Conservation (phyloP, 2,888 invertebrate genomes). For the Xestia c-nigrum region DNA sequence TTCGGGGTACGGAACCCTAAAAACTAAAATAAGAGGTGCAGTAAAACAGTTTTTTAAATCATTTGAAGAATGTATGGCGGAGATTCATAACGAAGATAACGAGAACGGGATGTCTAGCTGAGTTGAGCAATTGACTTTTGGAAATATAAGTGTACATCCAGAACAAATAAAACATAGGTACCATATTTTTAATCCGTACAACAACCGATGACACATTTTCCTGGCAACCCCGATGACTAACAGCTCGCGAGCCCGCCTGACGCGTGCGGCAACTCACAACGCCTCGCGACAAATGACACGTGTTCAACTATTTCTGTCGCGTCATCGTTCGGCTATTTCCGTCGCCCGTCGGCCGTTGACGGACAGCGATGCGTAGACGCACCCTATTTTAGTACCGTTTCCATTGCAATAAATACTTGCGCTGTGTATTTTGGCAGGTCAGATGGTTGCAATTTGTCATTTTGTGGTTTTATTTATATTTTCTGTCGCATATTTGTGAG, state of each 20-base stretch:
- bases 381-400: conserved; percentile 59
- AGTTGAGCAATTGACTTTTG: background rate
- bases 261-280: conserved; percentile 54
- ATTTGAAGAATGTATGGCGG: background rate
- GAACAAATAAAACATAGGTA: background rate
- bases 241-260: conserved; percentile 1
- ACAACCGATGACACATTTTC: background rate
- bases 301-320: conserved; percentile 61
- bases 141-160: background rate
- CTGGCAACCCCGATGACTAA: conserved; percentile 60
- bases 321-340: conserved; percentile 66
- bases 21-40: background rate
- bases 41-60: background rate
- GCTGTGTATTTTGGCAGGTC: conserved; percentile 56
- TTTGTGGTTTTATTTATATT: conserved; percentile 48
- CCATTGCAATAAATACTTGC: conserved; percentile 58
- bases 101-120: background rate
- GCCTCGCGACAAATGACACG: conserved; percentile 58
- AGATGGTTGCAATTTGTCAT: conserved; percentile 55
- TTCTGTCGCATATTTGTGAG: conserved; percentile 30
- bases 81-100: no score
- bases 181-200: background rate
- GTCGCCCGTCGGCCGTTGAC: conserved; percentile 62
- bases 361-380: conserved; percentile 63
- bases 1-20: no score